Conservation (phyloP, 2,888 invertebrate genomes). For the Temnothorax rugatulus region DNA sequence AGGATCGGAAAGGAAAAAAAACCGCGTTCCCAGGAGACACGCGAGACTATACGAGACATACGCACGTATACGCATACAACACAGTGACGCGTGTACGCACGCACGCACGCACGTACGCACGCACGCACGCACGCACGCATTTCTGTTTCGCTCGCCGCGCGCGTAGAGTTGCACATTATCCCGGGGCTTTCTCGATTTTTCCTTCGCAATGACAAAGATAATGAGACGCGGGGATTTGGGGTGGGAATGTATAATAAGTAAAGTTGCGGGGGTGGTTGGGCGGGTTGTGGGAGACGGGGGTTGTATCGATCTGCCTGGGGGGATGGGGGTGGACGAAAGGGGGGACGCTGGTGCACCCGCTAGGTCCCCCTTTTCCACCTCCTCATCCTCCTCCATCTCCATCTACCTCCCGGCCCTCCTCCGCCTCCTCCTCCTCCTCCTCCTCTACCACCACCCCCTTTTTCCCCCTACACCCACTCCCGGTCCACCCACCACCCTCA, state of each 20-base stretch:
- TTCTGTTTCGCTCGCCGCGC: constrained; percentile 31
- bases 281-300: constrained; percentile 80
- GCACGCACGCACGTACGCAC: background rate
- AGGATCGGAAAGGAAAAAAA: background rate
- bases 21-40: constrained; percentile 22
- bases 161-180: constrained; percentile 24
- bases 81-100: background rate
- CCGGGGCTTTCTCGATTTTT: constrained; percentile 75
- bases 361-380: constrained; percentile 87
- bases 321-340: constrained; percentile 80
- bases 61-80: too few species aligned
- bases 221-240: constrained; percentile 83
- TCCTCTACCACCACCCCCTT: constrained; percentile 87
- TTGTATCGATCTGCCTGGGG: constrained; percentile 85
- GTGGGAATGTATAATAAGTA: constrained; percentile 84
- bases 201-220: constrained; percentile 84
- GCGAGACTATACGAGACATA: background rate
- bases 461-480: constrained; percentile 87
- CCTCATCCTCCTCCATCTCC: constrained; percentile 63
- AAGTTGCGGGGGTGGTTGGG: constrained; percentile 79
- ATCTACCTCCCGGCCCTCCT: constrained; percentile 86
- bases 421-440: constrained; percentile 84
- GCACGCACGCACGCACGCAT: background rate
- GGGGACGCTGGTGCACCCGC: constrained; percentile 78
- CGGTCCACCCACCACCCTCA: constrained; percentile 88